These are phyloP conservation scores for Melanostigma gelatinosum DNA, from an alignment of 2,113 vertebrate genomes.

Conservation along the genomic window DNA sequence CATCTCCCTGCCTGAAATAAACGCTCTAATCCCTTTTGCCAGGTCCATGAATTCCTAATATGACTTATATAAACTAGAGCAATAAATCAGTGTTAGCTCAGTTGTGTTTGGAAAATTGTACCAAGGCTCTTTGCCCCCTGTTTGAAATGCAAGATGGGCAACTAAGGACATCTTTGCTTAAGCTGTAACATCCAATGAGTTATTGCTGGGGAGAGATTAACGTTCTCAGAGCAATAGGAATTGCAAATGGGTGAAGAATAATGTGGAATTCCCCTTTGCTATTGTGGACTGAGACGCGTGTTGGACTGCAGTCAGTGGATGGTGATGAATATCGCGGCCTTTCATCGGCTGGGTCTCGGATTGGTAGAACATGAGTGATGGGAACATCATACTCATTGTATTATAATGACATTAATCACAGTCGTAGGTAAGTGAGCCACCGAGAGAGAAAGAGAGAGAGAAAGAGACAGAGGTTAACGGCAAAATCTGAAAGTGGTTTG, in stretches of 20 bases:
- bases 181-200: slow-evolving; percentile 93
- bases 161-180: slow-evolving; percentile 90
- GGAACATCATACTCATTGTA: slow-evolving; percentile 64
- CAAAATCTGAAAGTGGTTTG: slow-evolving; percentile 28
- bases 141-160: slow-evolving; percentile 95
- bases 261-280: slow-evolving; percentile 64
- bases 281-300: slow-evolving; percentile 58
- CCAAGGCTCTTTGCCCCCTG: slow-evolving; percentile 89
- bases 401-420: slow-evolving; percentile 73
- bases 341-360: slow-evolving; percentile 51
- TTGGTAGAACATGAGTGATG: slow-evolving; percentile 63
- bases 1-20: slow-evolving; percentile 99
- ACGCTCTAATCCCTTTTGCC: slow-evolving; percentile 99
- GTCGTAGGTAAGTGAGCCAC: slow-evolving; percentile 36
- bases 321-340: slow-evolving; percentile 74
- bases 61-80: slow-evolving; percentile 99
- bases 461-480: slow-evolving; percentile 32
- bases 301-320: slow-evolving; percentile 59
- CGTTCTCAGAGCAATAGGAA: slow-evolving; percentile 87
- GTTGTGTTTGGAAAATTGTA: slow-evolving; percentile 98
- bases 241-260: slow-evolving; percentile 85
- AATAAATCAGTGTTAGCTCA: slow-evolving; percentile 99
- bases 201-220: slow-evolving; percentile 90
- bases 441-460: slow-evolving; percentile 18
- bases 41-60: slow-evolving; percentile 99